Evolutionary conservation across 2,113 vertebrate genomes (phyloP).

Genomic region (Acrocephalus arundinaceus): DNA sequence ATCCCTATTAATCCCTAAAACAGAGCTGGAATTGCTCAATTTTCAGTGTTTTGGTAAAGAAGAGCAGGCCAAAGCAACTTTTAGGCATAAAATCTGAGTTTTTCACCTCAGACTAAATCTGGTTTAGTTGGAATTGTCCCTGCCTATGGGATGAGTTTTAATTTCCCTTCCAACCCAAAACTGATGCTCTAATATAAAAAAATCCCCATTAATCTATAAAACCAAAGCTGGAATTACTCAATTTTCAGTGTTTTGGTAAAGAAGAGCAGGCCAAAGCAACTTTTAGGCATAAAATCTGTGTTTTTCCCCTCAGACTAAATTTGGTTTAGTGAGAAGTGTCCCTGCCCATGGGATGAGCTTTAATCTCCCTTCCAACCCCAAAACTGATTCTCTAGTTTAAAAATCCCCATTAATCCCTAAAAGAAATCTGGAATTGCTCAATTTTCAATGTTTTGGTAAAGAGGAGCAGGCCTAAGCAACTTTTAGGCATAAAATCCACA

Average conservation of each 20-base stretch:
- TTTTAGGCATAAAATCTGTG: neutral
- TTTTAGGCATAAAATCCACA: fast-evolving
- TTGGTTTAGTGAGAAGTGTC: no score
- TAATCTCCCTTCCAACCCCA: neutral
- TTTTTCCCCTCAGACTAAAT: constrained; percentile 54
- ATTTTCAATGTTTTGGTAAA: neutral
- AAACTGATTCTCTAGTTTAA: no score
- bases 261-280: neutral
- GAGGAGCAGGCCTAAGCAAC: neutral
- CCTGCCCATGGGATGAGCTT: neutral
- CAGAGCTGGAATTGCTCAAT: neutral
- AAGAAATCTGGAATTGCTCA: neutral
- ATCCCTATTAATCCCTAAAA: neutral
- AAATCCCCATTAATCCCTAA: neutral
- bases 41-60: neutral
- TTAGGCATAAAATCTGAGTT: neutral
- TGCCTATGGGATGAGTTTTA: neutral
- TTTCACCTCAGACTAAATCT: constrained; percentile 54
- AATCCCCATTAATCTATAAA: neutral
- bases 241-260: neutral
- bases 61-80: neutral
- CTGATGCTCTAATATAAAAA: neutral
- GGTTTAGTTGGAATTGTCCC: no score
- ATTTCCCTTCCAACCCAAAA: neutral
- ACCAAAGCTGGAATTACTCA: neutral